Evolutionary conservation across 2,888 invertebrate genomes (phyloP).

Genomic region (Sinohyriopsis cumingii): DNA sequence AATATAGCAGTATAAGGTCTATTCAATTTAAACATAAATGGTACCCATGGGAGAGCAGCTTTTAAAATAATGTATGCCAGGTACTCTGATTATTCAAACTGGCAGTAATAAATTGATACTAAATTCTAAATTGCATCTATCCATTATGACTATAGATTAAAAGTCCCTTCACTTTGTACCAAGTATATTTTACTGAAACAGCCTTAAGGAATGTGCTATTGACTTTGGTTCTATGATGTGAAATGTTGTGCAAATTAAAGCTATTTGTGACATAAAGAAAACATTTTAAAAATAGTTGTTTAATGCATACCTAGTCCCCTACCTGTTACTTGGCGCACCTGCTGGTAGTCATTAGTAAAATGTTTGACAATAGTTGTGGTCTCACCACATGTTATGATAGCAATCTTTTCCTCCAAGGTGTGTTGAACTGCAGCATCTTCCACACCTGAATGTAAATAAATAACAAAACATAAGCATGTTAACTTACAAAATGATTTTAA

Average conservation of each 20-base stretch:
- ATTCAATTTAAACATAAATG: too few species aligned
- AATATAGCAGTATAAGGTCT: too few species aligned
- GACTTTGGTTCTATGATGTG: too few species aligned
- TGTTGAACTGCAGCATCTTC: conserved; percentile 21
- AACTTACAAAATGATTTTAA: not conserved
- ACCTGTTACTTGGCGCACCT: conserved; percentile 18
- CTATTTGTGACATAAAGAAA: not conserved
- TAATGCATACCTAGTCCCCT: not conserved
- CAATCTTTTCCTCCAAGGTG: conserved; percentile 35
- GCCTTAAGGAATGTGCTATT: too few species aligned
- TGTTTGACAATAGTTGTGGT: conserved; percentile 22
- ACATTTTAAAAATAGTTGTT: not conserved
- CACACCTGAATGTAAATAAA: conserved; percentile 19
- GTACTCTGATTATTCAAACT: too few species aligned
- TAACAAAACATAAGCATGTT: not conserved
- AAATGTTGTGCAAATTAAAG: not conserved
- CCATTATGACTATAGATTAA: too few species aligned
- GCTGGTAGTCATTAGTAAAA: conserved; percentile 30
- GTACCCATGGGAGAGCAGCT: too few species aligned
- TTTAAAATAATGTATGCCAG: too few species aligned
- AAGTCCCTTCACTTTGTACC: too few species aligned
- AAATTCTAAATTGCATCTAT: too few species aligned
- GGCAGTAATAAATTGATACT: too few species aligned
- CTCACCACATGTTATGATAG: conserved; percentile 30
- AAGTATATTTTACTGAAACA: too few species aligned